Conservation (phyloP, 2,113 vertebrate species). For the Cervus canadensis region DNA sequence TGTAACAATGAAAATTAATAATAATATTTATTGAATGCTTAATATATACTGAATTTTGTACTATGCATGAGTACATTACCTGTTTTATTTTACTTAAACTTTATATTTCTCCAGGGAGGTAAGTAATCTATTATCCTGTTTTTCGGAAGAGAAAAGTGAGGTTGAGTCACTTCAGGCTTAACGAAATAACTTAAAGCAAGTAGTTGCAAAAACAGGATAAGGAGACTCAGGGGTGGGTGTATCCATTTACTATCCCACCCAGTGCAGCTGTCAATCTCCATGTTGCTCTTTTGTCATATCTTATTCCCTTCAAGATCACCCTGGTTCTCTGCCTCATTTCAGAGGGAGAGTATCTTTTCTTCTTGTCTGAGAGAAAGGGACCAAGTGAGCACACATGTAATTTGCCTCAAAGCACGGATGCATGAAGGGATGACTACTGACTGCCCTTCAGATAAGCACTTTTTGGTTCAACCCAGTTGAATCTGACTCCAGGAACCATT, state of each 20-base stretch:
- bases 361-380: background rate
- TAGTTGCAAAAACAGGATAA: background rate
- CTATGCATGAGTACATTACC: background rate
- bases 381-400: background rate
- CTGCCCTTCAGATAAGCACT: background rate
- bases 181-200: slow-evolving; percentile 3
- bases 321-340: background rate
- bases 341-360: background rate
- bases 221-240: background rate
- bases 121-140: background rate
- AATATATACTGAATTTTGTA: background rate
- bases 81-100: background rate
- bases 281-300: background rate
- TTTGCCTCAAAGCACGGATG: background rate
- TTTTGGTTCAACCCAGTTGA: background rate
- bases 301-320: background rate
- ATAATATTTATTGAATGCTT: background rate
- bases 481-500: background rate
- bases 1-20: background rate
- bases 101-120: background rate
- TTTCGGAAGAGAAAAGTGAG: background rate
- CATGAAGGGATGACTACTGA: background rate
- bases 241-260: background rate
- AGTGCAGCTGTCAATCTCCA: background rate
- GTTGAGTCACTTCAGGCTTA: background rate